Evolutionary conservation across 1,140 invertebrate genomes (phyloP).

Genomic region (Monochamus saltuarius): DNA sequence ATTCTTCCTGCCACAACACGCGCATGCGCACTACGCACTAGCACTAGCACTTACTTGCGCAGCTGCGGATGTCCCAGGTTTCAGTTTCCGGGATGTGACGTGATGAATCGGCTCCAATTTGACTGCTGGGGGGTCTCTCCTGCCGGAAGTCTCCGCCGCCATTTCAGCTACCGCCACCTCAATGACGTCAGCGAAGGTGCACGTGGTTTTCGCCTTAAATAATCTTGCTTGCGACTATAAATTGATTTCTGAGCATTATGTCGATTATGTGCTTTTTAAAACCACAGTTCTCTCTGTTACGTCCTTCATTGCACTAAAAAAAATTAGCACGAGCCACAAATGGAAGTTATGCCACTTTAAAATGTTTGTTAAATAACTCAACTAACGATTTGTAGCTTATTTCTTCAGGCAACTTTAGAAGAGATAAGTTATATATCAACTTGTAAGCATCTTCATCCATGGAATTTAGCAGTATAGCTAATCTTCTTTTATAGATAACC

Average conservation of each 20-base stretch:
- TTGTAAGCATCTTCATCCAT: constrained; percentile 22
- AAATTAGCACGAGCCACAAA: constrained; percentile 20
- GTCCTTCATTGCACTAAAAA: constrained; percentile 15
- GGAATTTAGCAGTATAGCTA: constrained; percentile 18
- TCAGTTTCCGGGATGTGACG: neutral
- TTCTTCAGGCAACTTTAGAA: constrained; percentile 23
- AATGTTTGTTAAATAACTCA: constrained; percentile 14
- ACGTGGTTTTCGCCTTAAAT: constrained; percentile 1
- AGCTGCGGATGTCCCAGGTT: neutral
- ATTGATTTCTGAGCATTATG: constrained; percentile 8
- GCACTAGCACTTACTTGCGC: too few relatives aligned
- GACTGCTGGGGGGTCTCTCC: neutral
- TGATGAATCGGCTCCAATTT: constrained; percentile 4
- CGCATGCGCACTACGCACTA: too few relatives aligned
- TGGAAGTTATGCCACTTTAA: constrained; percentile 5
- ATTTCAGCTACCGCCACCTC: constrained; percentile 4
- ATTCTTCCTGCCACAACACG: too few relatives aligned
- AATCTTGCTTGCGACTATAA: neutral
- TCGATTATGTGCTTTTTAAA: constrained; percentile 6
- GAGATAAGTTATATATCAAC: constrained; percentile 20
- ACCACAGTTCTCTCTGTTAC: constrained; percentile 10
- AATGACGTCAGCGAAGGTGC: neutral
- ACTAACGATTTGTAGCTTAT: constrained; percentile 15
- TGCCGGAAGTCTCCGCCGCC: neutral
- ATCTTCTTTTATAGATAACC: constrained; percentile 17